Evolutionary conservation across 1,140 invertebrate species (phyloP).

Genomic region (Drosophila funebris): DNA sequence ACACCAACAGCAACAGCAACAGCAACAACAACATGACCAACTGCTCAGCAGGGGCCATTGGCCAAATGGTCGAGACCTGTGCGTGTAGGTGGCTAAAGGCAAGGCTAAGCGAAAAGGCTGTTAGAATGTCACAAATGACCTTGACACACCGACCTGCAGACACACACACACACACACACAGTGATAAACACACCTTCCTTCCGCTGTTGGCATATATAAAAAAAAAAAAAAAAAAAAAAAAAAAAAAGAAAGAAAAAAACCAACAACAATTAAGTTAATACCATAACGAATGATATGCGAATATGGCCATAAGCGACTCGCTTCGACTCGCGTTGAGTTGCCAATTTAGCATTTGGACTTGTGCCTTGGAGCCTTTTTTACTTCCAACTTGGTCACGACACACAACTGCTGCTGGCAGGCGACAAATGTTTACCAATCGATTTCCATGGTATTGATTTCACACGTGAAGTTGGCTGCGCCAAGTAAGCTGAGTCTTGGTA

Average conservation of each 20-base stretch:
- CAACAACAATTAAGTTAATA: constrained; percentile 28
- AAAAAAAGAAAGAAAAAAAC: too few relatives aligned
- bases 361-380: constrained; percentile 39
- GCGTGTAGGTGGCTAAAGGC: constrained; percentile 36
- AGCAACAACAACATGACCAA: not conserved
- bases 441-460: not conserved
- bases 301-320: constrained; percentile 31
- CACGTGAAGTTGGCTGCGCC: not conserved
- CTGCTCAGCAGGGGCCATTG: constrained; percentile 49
- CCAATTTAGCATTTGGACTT: constrained; percentile 15
- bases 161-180: constrained; percentile 38
- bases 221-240: too few relatives aligned
- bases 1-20: too few relatives aligned
- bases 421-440: not conserved
- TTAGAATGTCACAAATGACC: constrained; percentile 72
- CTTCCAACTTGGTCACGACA: constrained; percentile 13
- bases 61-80: constrained; percentile 46
- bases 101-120: constrained; percentile 62
- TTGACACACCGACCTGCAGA: constrained; percentile 63
- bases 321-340: constrained; percentile 1
- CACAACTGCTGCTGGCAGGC: not conserved
- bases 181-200: constrained; percentile 65
- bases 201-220: constrained; percentile 39
- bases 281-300: constrained; percentile 44
- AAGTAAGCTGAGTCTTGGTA: too few relatives aligned